A percentile compares a stretch with the other conserved stretches of the same genome.
phyloP scores from a whole-genome alignment of 2,797 vertebrate genomes.

The Semotilus atromaculatus region DNA sequence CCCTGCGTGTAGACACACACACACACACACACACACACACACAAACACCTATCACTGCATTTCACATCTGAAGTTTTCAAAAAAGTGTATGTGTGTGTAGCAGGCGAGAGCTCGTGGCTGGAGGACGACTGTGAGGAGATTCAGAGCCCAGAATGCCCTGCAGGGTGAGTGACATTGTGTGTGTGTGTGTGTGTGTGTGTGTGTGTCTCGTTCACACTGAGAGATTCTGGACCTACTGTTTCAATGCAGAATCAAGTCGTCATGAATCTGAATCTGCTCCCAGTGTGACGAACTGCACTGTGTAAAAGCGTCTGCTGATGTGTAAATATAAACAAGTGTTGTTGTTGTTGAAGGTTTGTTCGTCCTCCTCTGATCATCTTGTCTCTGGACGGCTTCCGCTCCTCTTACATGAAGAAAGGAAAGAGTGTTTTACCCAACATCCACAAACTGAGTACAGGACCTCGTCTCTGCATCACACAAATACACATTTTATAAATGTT shows the following conservation, averaged over 20 bases:
- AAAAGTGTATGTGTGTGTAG: background rate
- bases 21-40: background rate
- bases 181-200: background rate
- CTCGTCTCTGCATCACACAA: background rate
- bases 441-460: slow-evolving; percentile 90
- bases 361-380: slow-evolving; percentile 95
- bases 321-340: background rate
- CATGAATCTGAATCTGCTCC: background rate
- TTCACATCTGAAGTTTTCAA: background rate
- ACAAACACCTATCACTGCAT: background rate
- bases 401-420: slow-evolving; percentile 94
- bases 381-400: slow-evolving; percentile 95
- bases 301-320: background rate
- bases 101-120: slow-evolving; percentile 89
- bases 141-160: slow-evolving; percentile 86
- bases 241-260: background rate
- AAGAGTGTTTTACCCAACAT: slow-evolving; percentile 92
- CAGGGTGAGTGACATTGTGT: slow-evolving; percentile 82
- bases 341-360: slow-evolving; percentile 79
- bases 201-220: background rate
- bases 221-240: background rate
- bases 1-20: too few relatives aligned
- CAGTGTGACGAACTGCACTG: too few relatives aligned
- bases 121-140: slow-evolving; percentile 94
- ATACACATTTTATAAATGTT: background rate